Base-by-base conservation (phyloP, 2,797 vertebrate genomes). In the Phalloptychus januarius region DNA sequence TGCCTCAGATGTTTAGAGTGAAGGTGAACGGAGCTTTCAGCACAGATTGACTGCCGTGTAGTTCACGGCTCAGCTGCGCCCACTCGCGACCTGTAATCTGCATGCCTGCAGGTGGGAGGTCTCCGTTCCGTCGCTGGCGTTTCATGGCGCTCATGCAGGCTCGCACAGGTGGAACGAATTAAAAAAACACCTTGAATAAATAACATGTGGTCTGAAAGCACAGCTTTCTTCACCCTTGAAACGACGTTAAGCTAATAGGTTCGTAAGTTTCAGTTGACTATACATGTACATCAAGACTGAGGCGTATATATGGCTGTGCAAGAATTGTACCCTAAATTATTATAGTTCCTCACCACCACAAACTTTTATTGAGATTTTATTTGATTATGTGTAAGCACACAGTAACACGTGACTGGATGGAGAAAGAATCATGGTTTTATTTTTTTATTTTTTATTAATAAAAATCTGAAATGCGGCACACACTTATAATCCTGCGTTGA, bases 141-240 rank as follows among this genome's bases (percentile, higher is more conserved):
- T 75, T 77, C 10, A 3, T 36, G 69, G 84, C 74, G 10, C 50
- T 52, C 82, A 36, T 76, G 82, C 12, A 1, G 72, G 76, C 71
- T 86, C 79, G 52, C 42, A 72, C 88, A 90, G 87, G 84, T 89
- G 90, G 92, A 81, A 87, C 45, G 61, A 81, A 89, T 93, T 92
- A 84, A 77, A 74, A 74, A 84, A 77, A 73, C 77, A 78, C 52
- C 25, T 28, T 10, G 33, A 80, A 78, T 71, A 40, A 86, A 69
- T 50, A 23, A 3, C 48, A 76, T 72, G 25, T 74, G n/a, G 69
- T 67, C 7, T 73, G 67, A 79, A 86, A 90, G 75, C n/a, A 5
- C 80, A 74, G 44, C 58, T 45, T n/a, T 36, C 74, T 79, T 83
- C 71, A 71, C 74, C 76, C 28, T 45, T 63, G 77, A 75, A 69